A percentile compares a stretch with the other conserved stretches of the same genome.
Conservation (phyloP, 2,797 vertebrate genomes). For the Cossypha niveicapilla region DNA sequence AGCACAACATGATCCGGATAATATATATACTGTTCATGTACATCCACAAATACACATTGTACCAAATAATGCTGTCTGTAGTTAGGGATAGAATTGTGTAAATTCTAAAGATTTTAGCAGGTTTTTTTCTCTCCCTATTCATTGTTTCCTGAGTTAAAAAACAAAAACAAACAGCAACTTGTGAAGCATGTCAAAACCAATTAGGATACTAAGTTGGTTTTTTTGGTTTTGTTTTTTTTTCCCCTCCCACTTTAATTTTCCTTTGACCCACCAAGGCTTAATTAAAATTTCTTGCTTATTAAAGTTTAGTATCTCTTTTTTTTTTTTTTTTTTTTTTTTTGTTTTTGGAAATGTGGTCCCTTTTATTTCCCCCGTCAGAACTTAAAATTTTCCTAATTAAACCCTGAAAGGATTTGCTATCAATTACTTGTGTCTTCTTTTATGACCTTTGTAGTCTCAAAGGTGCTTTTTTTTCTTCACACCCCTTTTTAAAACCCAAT, state of each 20-base stretch:
- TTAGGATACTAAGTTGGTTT: constrained; percentile 66
- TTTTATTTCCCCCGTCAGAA: constrained; percentile 30
- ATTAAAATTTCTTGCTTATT: constrained; percentile 75
- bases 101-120: constrained; percentile 83
- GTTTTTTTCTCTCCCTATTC: constrained; percentile 74
- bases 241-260: constrained; percentile 59
- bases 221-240: background rate
- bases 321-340: background rate
- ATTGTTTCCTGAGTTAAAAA: constrained; percentile 78
- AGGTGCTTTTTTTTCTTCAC: constrained; percentile 46
- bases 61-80: constrained; percentile 93
- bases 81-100: constrained; percentile 85
- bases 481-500: constrained; percentile 34
- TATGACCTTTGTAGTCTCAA: constrained; percentile 67
- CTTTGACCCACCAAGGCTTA: constrained; percentile 71
- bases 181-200: constrained; percentile 77
- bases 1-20: constrained; percentile 98
- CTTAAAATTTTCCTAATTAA: constrained; percentile 25
- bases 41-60: constrained; percentile 91
- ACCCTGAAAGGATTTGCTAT: constrained; percentile 65
- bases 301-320: constrained; percentile 67
- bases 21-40: constrained; percentile 95
- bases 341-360: constrained; percentile 45
- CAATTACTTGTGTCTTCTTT: constrained; percentile 63
- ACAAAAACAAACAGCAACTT: constrained; percentile 49